A percentile compares a stretch with the other conserved stretches of the same genome.
phyloP scores from a whole-genome alignment of 2,797 vertebrate species.

The Rhinichthys osculus region DNA sequence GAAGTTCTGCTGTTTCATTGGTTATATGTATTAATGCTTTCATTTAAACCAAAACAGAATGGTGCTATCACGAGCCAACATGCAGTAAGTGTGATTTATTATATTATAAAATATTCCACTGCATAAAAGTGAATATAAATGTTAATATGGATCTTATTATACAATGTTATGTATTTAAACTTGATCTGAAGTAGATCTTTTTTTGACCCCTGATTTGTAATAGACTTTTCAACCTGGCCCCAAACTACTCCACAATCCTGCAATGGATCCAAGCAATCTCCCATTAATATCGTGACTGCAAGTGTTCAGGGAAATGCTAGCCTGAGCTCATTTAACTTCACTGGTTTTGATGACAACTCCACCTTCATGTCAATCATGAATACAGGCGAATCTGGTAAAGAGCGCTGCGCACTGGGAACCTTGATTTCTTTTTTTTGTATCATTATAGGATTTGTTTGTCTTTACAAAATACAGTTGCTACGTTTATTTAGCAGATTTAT shows the following conservation, averaged over 20 bases:
- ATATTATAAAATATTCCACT: background rate
- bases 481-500: background rate
- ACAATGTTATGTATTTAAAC: background rate
- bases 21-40: background rate
- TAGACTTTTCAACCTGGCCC: constrained; percentile 52
- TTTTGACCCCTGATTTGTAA: background rate
- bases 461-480: background rate
- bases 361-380: background rate
- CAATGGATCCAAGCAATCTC: constrained; percentile 60
- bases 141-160: background rate
- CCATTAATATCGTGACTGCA: constrained; percentile 58
- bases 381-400: constrained; percentile 39
- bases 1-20: background rate
- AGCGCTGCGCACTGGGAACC: too few relatives aligned
- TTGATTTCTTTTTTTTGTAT: too few relatives aligned
- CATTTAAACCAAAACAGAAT: constrained; percentile 23
- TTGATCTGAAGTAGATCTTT: background rate
- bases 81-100: constrained; percentile 54
- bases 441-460: background rate
- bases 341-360: constrained; percentile 42
- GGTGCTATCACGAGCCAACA: constrained; percentile 50
- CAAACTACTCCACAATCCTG: background rate
- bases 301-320: background rate
- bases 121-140: background rate
- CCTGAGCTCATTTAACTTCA: constrained; percentile 39